These are phyloP conservation scores for Rhynchopsitta pachyrhyncha DNA, from an alignment of 2,113 vertebrate species.

Conservation along the genomic window DNA sequence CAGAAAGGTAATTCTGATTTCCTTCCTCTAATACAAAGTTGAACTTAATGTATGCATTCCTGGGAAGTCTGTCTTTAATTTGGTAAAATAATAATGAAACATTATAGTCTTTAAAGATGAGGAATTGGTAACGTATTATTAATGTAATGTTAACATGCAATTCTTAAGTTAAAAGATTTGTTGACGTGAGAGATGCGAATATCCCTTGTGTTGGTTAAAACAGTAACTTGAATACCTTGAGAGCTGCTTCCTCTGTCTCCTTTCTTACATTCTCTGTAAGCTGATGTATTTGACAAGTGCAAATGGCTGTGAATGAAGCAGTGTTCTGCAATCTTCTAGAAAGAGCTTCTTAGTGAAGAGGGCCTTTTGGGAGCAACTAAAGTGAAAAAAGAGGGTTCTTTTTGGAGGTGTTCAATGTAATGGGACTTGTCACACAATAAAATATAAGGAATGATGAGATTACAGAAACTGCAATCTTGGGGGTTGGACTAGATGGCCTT, in stretches of 20 bases:
- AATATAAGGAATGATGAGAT: background rate
- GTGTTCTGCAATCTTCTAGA: background rate
- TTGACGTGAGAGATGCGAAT: background rate
- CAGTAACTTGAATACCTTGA: background rate
- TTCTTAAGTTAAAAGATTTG: background rate
- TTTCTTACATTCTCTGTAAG: background rate
- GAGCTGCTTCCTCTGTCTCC: background rate
- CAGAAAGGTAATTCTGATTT: background rate
- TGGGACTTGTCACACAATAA: background rate
- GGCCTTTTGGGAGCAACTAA: background rate
- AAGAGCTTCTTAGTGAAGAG: background rate
- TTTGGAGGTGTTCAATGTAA: background rate
- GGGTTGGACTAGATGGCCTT: background rate
- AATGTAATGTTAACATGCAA: background rate
- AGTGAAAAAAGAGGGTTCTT: background rate
- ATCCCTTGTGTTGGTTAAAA: background rate
- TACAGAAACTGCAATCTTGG: background rate
- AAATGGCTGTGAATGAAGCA: background rate
- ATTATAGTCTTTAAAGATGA: background rate
- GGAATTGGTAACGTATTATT: background rate
- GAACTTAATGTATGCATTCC: background rate
- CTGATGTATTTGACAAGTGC: background rate
- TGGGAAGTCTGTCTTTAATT: background rate
- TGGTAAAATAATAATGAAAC: background rate
- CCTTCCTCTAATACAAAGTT: background rate